These are phyloP conservation scores for Acinonyx jubatus DNA, from an alignment of 2,113 vertebrate species.

Conservation along the genomic window DNA sequence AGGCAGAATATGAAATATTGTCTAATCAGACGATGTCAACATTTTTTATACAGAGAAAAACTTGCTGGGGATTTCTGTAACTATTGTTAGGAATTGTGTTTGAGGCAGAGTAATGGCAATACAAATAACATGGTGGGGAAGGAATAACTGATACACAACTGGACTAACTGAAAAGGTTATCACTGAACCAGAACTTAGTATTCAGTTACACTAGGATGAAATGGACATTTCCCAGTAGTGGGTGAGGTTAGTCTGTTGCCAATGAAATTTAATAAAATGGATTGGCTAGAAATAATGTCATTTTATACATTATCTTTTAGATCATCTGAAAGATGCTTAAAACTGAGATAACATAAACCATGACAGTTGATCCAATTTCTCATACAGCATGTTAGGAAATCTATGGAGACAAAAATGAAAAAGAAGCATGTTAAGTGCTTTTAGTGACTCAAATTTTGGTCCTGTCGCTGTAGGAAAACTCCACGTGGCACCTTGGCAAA, in stretches of 20 bases:
- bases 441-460: background rate
- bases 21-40: background rate
- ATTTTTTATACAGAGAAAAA: background rate
- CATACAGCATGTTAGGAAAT: background rate
- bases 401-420: background rate
- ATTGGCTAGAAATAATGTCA: background rate
- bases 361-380: background rate
- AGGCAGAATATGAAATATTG: background rate
- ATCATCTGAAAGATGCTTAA: background rate
- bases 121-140: background rate
- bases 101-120: background rate
- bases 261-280: background rate
- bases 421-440: background rate
- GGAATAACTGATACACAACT: background rate
- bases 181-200: background rate
- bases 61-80: background rate
- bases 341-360: background rate
- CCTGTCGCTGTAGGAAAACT: background rate
- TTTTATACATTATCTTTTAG: background rate
- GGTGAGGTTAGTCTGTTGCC: background rate
- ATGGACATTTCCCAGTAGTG: background rate
- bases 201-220: background rate
- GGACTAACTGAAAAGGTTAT: background rate
- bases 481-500: no score
- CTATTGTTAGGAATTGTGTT: background rate